Conservation (phyloP, 92 coral and sea anemone species). For the Virgularia gustaviana region DNA sequence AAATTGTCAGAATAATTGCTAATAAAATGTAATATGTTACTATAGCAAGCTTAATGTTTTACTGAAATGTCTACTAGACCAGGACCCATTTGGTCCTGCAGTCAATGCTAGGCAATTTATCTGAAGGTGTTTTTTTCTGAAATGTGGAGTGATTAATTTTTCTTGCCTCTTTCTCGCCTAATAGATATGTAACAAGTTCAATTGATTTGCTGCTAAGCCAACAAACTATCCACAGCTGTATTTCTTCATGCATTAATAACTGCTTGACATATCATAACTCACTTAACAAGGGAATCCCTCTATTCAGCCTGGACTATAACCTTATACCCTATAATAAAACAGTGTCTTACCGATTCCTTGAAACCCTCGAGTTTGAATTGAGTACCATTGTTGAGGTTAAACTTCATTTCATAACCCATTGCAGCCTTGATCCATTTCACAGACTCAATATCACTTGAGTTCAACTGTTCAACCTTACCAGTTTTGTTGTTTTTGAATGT, state of each 20-base stretch:
- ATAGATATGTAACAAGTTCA: too few relatives aligned
- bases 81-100: too few relatives aligned
- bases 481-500: slow-evolving; percentile 86
- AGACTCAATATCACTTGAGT: slow-evolving; percentile 73
- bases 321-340: background rate
- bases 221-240: too few relatives aligned
- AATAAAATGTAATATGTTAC: too few relatives aligned
- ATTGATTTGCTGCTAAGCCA: too few relatives aligned
- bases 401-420: slow-evolving; percentile 84
- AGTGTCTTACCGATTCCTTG: slow-evolving; percentile 81
- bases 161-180: too few relatives aligned
- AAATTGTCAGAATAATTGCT: too few relatives aligned
- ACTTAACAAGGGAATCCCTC: background rate
- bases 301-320: background rate
- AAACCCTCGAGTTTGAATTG: slow-evolving; percentile 98
- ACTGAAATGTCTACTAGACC: too few relatives aligned
- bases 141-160: too few relatives aligned
- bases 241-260: background rate
- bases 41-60: too few relatives aligned
- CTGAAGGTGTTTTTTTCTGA: too few relatives aligned
- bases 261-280: background rate
- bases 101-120: too few relatives aligned
- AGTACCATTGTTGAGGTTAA: slow-evolving; percentile 70
- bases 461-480: slow-evolving; percentile 79
- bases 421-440: slow-evolving; percentile 94